Evolutionary conservation across 2,797 vertebrate species (phyloP), one percentile per base, ranked within the genome.

Genomic region (Epinephelus awoara): DNA sequence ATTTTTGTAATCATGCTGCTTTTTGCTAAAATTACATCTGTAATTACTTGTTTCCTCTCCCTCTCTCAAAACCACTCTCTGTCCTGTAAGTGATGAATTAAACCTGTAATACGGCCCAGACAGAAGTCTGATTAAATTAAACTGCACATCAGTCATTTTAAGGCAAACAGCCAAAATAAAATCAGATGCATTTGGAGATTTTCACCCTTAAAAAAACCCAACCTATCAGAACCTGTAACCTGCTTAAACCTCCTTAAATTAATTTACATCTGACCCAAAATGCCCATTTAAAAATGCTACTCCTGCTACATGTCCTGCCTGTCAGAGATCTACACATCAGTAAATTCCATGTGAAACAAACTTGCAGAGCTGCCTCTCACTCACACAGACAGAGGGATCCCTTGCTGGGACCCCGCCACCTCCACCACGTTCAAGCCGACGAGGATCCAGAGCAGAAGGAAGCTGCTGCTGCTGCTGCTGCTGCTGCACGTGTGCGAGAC

Each of bases 331-430:
- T 27, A 54, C 29, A 63, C 29, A 12, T 76, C 0, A n/a, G 1
- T 49, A 2, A n/a, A 52, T 25, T 69, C 18, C 65, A 27, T 15
- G 44, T 34, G 40, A 75, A 54, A 54, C 42, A 78, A 85, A 92
- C 83, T 89, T 89, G 51, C 27, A 72, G 52, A 78, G 77, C 63
- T 27, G 83, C 72, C 27, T 67, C 58, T 85, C 92, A 99, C 98
- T 99, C 96, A 99, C 98, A 98, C 98, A 66, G 97, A 97, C 85
- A 98, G 95, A 85, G 98, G 98, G 89, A 99, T 99, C 91, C 97
- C 97, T 95, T 96, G 97, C 94, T 98, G 97, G 86, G 97, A 96
- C 88, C 94, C 96, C 89, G 93, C 92, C 92, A 93, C 96, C 85
- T 94, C 94, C 93, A 93, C 88, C 90, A 95, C 91, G 66, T 95